Evolutionary conservation across 2,888 invertebrate genomes (phyloP).

Genomic region (Acrobasis suavella): DNA sequence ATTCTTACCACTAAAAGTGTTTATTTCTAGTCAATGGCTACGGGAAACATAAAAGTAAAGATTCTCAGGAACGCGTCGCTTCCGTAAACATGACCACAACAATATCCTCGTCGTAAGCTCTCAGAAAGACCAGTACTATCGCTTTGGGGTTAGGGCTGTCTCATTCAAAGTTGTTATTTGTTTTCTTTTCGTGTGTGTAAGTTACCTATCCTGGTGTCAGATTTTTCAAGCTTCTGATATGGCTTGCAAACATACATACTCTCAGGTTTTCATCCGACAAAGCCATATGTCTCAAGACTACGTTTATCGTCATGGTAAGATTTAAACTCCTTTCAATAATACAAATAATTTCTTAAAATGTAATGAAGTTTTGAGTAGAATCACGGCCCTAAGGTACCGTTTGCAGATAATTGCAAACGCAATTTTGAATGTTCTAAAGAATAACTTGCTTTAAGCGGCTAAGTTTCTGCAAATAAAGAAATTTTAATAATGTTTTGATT

Average conservation of each 20-base stretch:
- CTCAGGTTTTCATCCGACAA: too few relatives aligned
- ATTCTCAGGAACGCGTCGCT: neutral
- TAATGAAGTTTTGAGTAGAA: too few relatives aligned
- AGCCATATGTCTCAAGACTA: too few relatives aligned
- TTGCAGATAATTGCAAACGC: conserved; percentile 17
- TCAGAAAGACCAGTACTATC: neutral
- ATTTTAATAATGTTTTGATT: too few relatives aligned
- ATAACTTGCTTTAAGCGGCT: conserved; percentile 10
- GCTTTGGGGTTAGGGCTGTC: neutral
- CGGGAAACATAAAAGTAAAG: neutral
- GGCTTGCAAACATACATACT: too few relatives aligned
- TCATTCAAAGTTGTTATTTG: neutral
- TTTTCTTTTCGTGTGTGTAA: neutral
- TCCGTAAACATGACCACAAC: conserved; percentile 8
- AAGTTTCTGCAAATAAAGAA: conserved; percentile 11
- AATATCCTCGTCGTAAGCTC: conserved; percentile 1
- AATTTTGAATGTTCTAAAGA: conserved; percentile 18
- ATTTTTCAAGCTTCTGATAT: too few relatives aligned
- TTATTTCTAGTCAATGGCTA: neutral
- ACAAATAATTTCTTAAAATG: too few relatives aligned
- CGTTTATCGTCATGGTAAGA: too few relatives aligned
- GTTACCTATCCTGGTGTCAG: too few relatives aligned
- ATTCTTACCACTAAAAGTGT: neutral
- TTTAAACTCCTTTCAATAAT: too few relatives aligned
- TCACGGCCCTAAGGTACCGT: too few relatives aligned